Evolutionary conservation across 92 coral and sea anemone genomes (phyloP).

Genomic region (Metridium senile): DNA sequence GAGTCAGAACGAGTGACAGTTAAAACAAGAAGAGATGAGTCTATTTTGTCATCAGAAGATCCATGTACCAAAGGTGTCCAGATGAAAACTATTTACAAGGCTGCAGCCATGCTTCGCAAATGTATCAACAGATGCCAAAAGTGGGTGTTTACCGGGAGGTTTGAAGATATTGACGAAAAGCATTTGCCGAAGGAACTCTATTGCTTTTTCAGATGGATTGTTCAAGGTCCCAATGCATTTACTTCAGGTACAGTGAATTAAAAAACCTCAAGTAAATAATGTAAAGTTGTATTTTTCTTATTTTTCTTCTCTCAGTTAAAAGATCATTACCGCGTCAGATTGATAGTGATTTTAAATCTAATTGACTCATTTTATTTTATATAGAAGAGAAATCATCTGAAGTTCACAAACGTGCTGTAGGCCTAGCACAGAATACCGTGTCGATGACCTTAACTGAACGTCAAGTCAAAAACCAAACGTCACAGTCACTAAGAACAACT

Average conservation of each 20-base stretch:
- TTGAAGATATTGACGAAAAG: conserved; percentile 23
- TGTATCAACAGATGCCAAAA: conserved; percentile 36
- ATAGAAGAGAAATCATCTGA: neutral
- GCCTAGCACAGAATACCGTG: conserved; percentile 39
- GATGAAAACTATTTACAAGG: conserved; percentile 65
- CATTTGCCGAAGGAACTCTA: conserved; percentile 46
- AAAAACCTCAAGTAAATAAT: no score
- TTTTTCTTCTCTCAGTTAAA: no score
- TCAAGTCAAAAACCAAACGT: conserved; percentile 47
- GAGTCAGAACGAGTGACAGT: conserved; percentile 54
- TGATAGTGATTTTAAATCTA: no score
- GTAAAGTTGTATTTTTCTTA: no score
- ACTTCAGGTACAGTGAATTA: no score
- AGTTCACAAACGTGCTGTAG: conserved; percentile 10
- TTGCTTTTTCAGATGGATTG: conserved; percentile 61
- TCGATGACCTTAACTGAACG: conserved; percentile 46
- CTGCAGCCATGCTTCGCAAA: conserved; percentile 45
- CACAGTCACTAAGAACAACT: conserved; percentile 18
- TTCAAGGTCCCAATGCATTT: conserved; percentile 57
- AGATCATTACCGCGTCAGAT: no score
- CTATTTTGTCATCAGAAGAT: conserved; percentile 29
- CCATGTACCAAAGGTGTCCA: neutral
- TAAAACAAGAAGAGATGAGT: conserved; percentile 47
- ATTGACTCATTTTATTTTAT: no score
- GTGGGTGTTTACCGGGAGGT: conserved; percentile 55